Conservation (phyloP, 1,140 invertebrate species). For the Formica selysi region DNA sequence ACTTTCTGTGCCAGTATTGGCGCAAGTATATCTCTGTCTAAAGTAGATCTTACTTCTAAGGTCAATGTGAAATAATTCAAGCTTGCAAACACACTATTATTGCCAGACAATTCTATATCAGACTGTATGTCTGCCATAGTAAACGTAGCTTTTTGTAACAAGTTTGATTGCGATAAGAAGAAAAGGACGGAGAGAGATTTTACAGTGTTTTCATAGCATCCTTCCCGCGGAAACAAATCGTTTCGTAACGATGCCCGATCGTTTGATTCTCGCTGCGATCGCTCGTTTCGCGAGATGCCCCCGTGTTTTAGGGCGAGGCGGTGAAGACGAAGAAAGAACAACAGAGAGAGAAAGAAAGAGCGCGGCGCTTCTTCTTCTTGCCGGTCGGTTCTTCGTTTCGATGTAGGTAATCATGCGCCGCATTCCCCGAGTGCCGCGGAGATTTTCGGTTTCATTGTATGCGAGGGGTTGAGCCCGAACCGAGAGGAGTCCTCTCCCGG, state of each 20-base stretch:
- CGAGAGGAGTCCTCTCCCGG: conserved; percentile 55
- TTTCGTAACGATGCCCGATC: conserved; percentile 36
- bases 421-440: conserved; percentile 79
- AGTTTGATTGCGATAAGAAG: not conserved
- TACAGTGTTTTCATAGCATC: not conserved
- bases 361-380: conserved; percentile 73
- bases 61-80: conserved; percentile 26
- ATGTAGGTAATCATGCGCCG: conserved; percentile 81
- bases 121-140: not conserved
- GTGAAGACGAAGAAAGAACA: not conserved
- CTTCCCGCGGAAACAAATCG: not conserved
- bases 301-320: conserved; percentile 16
- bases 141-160: not conserved
- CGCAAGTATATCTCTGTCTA: conserved; percentile 61
- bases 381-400: conserved; percentile 66
- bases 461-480: conserved; percentile 70
- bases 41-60: not conserved
- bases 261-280: conserved; percentile 21
- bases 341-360: conserved; percentile 15
- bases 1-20: conserved; percentile 54
- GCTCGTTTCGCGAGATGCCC: conserved; percentile 12
- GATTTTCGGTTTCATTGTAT: conserved; percentile 84
- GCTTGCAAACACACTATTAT: not conserved
- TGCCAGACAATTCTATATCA: not conserved
- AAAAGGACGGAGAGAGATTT: not conserved